Percentiles rank a stretch among this genome's conserved stretches.
phyloP scores from a whole-genome alignment of 1,140 invertebrate species.

The Episyrphus balteatus region DNA sequence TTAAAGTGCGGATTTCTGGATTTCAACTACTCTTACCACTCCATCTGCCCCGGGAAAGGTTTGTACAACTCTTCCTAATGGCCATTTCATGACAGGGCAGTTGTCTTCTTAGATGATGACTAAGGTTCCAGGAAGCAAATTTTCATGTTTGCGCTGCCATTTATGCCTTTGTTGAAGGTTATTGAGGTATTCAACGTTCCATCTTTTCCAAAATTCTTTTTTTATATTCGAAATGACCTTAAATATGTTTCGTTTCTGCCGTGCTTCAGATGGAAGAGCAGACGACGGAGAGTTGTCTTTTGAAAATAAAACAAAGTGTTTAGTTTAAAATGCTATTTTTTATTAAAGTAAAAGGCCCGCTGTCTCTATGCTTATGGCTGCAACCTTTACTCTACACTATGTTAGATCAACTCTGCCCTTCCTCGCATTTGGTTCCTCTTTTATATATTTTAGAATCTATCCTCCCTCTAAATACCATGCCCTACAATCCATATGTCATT shows the following conservation, averaged over 20 bases:
- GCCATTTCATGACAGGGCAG: conserved; percentile 23
- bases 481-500: no score
- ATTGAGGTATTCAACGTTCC: conserved; percentile 15
- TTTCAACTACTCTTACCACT: conserved; percentile 14
- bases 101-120: conserved; percentile 29
- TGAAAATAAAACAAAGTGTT: conserved; percentile 4
- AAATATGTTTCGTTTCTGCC: background rate
- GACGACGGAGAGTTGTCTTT: no score
- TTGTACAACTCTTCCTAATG: conserved; percentile 14
- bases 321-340: no score
- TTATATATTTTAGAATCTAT: no score
- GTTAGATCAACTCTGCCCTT: no score
- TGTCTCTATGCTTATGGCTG: no score
- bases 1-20: no score
- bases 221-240: conserved; percentile 1
- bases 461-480: no score
- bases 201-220: conserved; percentile 20
- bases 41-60: conserved; percentile 20
- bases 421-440: no score
- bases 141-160: conserved; percentile 12
- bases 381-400: no score
- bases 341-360: no score
- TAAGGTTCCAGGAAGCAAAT: conserved; percentile 17
- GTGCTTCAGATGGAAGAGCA: no score
- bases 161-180: conserved; percentile 18